phyloP scores from a whole-genome alignment of 2,113 vertebrate genomes.

The Melozone crissalis region DNA sequence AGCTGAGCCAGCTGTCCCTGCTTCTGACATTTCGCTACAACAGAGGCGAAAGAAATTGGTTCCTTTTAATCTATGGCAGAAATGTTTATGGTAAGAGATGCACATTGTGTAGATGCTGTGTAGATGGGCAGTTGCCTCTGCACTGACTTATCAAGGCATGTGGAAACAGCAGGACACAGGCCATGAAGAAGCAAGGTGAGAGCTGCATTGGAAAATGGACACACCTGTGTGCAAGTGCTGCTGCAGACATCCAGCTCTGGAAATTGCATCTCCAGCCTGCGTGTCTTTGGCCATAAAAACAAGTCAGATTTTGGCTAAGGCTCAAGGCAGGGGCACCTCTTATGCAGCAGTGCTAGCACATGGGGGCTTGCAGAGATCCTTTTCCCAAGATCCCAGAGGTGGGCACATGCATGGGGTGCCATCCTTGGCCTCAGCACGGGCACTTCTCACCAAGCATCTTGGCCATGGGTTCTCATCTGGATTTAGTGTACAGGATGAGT shows the following conservation, averaged over 20 bases:
- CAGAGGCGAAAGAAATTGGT: background rate
- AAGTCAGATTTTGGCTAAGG: background rate
- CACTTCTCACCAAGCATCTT: background rate
- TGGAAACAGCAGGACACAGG: background rate
- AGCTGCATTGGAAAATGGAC: background rate
- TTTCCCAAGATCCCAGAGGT: background rate
- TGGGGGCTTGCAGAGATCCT: background rate
- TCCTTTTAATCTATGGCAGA: background rate
- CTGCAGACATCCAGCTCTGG: background rate
- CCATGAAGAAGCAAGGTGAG: background rate
- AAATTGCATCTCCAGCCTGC: background rate
- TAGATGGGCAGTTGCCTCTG: background rate
- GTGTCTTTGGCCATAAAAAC: background rate
- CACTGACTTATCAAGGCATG: background rate
- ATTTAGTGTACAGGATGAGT: background rate
- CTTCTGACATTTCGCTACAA: background rate
- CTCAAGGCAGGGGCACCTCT: background rate
- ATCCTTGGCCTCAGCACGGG: background rate
- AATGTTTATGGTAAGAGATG: background rate
- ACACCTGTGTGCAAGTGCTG: accelerated
- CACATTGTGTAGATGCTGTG: background rate
- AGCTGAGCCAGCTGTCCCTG: background rate
- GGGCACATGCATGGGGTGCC: accelerated
- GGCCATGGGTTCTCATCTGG: background rate
- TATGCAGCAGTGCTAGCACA: background rate